Evolutionary conservation across 2,797 vertebrate genomes (phyloP), one percentile per base, ranked within the genome.

Genomic region (Sebastiscus albofasciatus): DNA sequence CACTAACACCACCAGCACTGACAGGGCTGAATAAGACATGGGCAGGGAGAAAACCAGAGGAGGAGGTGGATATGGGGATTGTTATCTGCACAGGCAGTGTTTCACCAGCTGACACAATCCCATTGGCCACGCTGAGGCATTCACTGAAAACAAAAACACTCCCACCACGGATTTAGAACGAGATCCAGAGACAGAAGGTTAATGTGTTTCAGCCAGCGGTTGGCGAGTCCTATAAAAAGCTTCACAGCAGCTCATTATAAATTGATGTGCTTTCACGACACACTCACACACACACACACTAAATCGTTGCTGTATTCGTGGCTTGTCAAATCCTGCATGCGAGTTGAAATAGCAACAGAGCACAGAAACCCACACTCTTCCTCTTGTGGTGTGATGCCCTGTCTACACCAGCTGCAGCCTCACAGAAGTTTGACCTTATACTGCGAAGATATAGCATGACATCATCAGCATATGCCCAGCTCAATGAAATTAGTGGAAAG

Each of bases 241-340:
- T 77, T 72, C 67, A 65, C 65, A 81, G 84, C 14, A 4, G 26
- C 74, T 86, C 80, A 86, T 88, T 85, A 89, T 83, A 65, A 84
- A 81, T 78, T 81, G 46, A 90, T 84, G 67, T 76, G 54, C 64
- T 72, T 83, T 80, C 74, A 66, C 55, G 76, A 77, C 8, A 67
- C n/a, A 61, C 54, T 61, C 55, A 67, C n/a, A 29, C 14, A 36
- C 27, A 54, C 49, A 18, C 6, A 12, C 62, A 29, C 46, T 29
- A 66, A 72, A 77, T 24, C 0, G 24, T 42, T 58, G 60, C 52
- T 62, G 34, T 76, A 56, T 87, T 79, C 71, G 58, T 68, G 75
- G 56, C 26, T 56, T 80, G 77, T 75, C 49, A 52, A 76, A 81
- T 24, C 4, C 2, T 75, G 71, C 31, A 49, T 59, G 31, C 49